A percentile compares a stretch with the other conserved stretches of the same genome.
These are phyloP conservation scores for Sylvilagus bachmani DNA, from an alignment of 2,113 vertebrate species.

Conservation along the genomic window DNA sequence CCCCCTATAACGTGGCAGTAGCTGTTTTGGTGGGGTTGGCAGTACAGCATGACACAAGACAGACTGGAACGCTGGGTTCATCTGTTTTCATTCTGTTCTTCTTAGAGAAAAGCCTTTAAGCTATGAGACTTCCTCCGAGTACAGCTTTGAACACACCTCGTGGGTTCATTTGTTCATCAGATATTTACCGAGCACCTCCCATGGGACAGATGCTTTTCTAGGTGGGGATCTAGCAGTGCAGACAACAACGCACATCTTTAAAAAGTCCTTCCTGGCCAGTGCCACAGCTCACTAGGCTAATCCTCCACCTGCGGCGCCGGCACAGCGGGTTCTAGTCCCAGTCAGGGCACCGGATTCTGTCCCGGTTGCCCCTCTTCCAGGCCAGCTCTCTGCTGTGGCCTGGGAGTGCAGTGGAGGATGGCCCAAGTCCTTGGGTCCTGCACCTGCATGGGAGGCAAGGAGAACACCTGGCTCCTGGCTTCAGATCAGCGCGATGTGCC, in stretches of 20 bases:
- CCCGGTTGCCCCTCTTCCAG: too few species aligned
- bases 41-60: background rate
- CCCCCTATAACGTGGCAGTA: background rate
- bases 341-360: too few species aligned
- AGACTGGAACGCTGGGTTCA: background rate
- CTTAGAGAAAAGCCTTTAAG: background rate
- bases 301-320: too few species aligned
- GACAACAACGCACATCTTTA: background rate
- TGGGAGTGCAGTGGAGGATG: too few species aligned
- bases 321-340: too few species aligned
- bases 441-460: too few species aligned
- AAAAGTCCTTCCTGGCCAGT: too few species aligned
- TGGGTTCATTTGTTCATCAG: slow-evolving; percentile 21
- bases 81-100: slow-evolving; percentile 2
- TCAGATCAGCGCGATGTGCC: too few species aligned
- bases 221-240: slow-evolving; percentile 1
- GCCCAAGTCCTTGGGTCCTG: too few species aligned
- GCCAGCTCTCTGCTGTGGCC: too few species aligned
- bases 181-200: background rate
- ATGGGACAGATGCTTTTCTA: background rate
- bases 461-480: too few species aligned
- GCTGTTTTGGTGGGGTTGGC: background rate
- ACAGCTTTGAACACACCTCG: background rate
- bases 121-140: background rate
- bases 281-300: too few species aligned